Percentiles rank a stretch among this genome's conserved stretches.
Evolutionary conservation across 2,888 invertebrate species (phyloP).

Genomic region (Leptinotarsa juncta): DNA sequence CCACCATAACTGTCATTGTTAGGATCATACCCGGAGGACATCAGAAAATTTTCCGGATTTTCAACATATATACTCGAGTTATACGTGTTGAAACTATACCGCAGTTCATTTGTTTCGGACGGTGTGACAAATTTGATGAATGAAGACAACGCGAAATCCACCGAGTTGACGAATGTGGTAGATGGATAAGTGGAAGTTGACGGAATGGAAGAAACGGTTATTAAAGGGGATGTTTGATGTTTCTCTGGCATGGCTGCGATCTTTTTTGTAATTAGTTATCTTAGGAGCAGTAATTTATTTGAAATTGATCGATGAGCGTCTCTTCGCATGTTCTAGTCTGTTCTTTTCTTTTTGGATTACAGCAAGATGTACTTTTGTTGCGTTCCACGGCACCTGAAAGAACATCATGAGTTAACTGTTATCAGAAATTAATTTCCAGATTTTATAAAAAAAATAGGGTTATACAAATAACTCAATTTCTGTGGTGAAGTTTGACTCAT

Average conservation of each 20-base stretch:
- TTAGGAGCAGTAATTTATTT: background rate
- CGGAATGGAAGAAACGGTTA: constrained; percentile 9
- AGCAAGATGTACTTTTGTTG: background rate
- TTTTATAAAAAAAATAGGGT: background rate
- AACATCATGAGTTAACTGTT: background rate
- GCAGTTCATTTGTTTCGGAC: background rate
- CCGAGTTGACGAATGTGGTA: background rate
- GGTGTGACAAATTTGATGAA: background rate
- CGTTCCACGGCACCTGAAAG: background rate
- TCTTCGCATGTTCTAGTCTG: background rate
- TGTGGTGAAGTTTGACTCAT: too few relatives aligned
- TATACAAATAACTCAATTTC: too few relatives aligned
- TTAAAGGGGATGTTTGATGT: constrained; percentile 1
- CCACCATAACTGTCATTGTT: constrained; percentile 1
- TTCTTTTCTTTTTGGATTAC: background rate
- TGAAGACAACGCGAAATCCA: background rate
- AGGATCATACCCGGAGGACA: constrained; percentile 34
- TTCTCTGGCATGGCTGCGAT: background rate
- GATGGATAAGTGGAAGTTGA: background rate
- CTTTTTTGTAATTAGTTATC: background rate
- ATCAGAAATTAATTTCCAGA: background rate
- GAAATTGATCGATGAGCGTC: background rate
- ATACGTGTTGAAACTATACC: constrained; percentile 43
- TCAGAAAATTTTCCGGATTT: constrained; percentile 38
- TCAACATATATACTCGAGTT: constrained; percentile 54